Evolutionary conservation across 2,113 vertebrate species (phyloP).

Genomic region (Phoxinus phoxinus): DNA sequence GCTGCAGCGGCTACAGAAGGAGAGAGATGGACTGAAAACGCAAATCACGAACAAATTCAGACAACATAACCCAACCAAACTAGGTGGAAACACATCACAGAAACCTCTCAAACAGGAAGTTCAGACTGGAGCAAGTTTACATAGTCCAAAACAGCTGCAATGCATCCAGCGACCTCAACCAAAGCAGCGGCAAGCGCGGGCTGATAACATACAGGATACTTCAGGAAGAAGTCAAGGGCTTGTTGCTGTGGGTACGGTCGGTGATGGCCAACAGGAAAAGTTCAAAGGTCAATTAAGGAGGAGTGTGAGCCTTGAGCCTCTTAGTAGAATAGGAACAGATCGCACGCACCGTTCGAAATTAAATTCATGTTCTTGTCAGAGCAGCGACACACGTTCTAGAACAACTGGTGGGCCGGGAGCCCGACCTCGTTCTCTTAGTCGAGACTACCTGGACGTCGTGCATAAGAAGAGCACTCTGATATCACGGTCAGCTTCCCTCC

Average conservation of each 20-base stretch:
- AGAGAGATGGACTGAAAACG: conserved; percentile 71
- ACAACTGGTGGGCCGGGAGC: conserved; percentile 44
- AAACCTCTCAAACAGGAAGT: background rate
- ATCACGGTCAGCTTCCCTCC: conserved; percentile 65
- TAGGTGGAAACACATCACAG: background rate
- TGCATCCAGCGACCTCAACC: background rate
- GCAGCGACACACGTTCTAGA: conserved; percentile 29
- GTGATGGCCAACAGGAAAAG: background rate
- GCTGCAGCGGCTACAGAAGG: conserved; percentile 69
- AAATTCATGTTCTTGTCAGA: background rate
- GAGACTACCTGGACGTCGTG: conserved; percentile 69
- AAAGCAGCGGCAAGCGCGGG: background rate
- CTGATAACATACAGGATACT: background rate
- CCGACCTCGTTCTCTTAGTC: conserved; percentile 62
- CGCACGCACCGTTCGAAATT: background rate
- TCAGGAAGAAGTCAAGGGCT: conserved; percentile 40
- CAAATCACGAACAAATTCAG: conserved; percentile 74
- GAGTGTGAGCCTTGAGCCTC: conserved; percentile 71
- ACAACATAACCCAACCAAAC: conserved; percentile 67
- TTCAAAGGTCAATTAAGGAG: conserved; percentile 63
- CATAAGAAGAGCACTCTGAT: conserved; percentile 59
- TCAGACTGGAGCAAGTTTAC: background rate
- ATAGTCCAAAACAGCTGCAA: background rate
- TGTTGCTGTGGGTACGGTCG: background rate
- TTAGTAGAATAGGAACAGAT: conserved; percentile 55